Percentiles rank a stretch among this genome's conserved stretches.
Conservation (phyloP, 2,797 vertebrate genomes). For the Paguma larvata region DNA sequence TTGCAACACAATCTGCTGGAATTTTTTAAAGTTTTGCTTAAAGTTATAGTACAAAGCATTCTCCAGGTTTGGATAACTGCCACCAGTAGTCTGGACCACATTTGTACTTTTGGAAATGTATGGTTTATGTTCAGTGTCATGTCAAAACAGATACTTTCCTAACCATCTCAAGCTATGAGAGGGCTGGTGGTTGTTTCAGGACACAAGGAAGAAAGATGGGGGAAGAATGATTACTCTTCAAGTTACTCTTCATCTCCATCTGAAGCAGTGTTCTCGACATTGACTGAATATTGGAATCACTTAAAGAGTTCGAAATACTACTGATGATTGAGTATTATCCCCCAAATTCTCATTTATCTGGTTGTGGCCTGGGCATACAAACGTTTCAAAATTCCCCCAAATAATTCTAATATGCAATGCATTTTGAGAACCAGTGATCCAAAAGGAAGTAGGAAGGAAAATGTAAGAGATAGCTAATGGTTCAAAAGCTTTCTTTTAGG, state of each 20-base stretch:
- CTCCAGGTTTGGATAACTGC: not conserved
- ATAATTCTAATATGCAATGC: not conserved
- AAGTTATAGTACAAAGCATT: not conserved
- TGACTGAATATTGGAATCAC: not conserved
- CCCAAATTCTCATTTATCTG: not conserved
- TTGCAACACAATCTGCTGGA: not conserved
- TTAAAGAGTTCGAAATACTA: not conserved
- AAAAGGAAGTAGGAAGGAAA: not conserved
- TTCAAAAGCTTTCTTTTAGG: not conserved
- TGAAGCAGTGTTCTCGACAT: not conserved
- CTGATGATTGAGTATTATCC: not conserved
- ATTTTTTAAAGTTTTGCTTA: not conserved
- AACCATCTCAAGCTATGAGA: not conserved
- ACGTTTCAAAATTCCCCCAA: not conserved
- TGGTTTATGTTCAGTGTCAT: not conserved
- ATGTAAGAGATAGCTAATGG: not conserved
- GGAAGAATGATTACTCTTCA: not conserved
- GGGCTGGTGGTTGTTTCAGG: not conserved
- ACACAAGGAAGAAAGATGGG: not conserved
- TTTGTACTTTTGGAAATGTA: conserved; percentile 20
- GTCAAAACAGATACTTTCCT: not conserved
- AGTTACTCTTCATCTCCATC: not conserved
- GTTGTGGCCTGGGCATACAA: not conserved
- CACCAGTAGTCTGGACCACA: not conserved
- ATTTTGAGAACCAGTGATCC: not conserved